These are phyloP conservation scores for Grallaria varia DNA, from an alignment of 2,113 vertebrate species.

Conservation along the genomic window DNA sequence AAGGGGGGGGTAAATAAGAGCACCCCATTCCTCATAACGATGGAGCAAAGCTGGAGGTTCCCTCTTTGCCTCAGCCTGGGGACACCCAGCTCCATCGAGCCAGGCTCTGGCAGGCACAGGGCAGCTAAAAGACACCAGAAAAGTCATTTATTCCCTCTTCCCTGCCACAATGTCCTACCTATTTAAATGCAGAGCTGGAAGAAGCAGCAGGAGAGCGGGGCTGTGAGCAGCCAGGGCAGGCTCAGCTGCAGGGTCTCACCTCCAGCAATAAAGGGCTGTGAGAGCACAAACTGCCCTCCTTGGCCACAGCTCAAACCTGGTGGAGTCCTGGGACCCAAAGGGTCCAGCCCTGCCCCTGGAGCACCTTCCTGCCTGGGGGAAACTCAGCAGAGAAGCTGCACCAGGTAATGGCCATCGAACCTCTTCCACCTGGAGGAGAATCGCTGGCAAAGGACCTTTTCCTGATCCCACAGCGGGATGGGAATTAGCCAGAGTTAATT, in stretches of 20 bases:
- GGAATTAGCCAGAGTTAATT: neutral
- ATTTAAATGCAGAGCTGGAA: neutral
- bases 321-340: rapidly evolving
- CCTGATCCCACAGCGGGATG: rapidly evolving
- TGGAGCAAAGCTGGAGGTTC: neutral
- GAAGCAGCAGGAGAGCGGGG: neutral
- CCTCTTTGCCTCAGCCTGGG: neutral
- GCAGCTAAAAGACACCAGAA: neutral
- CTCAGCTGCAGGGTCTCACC: neutral
- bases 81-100: neutral
- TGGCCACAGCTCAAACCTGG: neutral
- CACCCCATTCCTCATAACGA: neutral
- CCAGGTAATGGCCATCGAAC: neutral
- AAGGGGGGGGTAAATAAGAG: neutral
- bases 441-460: neutral
- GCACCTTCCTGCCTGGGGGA: neutral
- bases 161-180: neutral
- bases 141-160: neutral
- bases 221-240: neutral
- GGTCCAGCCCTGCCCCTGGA: neutral
- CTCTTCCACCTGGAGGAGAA: neutral
- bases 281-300: neutral
- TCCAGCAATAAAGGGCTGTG: neutral
- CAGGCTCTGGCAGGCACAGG: neutral
- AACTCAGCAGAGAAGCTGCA: neutral